These are phyloP conservation scores for Pionites leucogaster DNA, from an alignment of 2,113 vertebrate species.

Conservation along the genomic window DNA sequence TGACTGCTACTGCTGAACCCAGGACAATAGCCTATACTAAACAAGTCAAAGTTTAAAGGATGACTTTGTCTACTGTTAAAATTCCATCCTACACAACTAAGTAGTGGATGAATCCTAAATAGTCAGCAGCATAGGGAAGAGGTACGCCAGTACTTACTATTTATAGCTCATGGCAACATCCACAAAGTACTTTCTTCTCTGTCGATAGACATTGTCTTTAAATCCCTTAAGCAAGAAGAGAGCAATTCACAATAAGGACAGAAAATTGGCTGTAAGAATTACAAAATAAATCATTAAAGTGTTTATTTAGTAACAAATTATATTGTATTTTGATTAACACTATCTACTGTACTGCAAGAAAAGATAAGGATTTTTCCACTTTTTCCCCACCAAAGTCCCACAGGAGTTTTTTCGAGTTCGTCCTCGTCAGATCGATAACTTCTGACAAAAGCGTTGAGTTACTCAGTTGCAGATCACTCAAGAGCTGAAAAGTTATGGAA, in stretches of 20 bases:
- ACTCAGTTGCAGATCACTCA: background rate
- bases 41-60: conserved; percentile 31
- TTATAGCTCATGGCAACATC: conserved; percentile 98
- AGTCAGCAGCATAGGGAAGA: conserved; percentile 47
- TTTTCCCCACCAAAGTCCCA: background rate
- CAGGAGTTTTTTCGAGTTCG: background rate
- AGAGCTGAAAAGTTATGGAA: background rate
- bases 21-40: background rate
- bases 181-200: conserved; percentile 98
- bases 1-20: too few species aligned
- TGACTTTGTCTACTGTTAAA: conserved; percentile 22
- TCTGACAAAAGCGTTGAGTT: background rate
- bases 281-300: conserved; percentile 47
- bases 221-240: conserved; percentile 86
- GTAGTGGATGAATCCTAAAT: conserved; percentile 31
- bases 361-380: background rate
- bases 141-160: conserved; percentile 85
- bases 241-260: conserved; percentile 44
- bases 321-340: conserved; percentile 24
- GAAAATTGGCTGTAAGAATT: conserved; percentile 30
- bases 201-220: conserved; percentile 94
- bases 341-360: background rate
- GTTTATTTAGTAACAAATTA: conserved; percentile 34
- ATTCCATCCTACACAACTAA: conserved; percentile 35
- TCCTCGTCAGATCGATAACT: background rate